Conservation (phyloP, 1,140 invertebrate genomes). For the Cotesia chilonis region DNA sequence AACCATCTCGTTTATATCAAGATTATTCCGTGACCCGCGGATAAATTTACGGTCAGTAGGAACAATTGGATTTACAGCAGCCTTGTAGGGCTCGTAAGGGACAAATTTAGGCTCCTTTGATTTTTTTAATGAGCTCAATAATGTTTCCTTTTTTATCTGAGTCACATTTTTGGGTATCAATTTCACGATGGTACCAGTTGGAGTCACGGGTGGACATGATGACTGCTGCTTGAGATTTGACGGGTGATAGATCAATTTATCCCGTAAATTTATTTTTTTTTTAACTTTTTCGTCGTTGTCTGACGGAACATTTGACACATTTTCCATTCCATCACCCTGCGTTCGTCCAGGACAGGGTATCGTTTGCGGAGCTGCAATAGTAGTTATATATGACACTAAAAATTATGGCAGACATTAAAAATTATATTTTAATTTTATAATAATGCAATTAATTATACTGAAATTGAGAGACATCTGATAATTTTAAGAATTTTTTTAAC, state of each 20-base stretch:
- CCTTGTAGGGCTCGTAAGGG: slow-evolving; percentile 89
- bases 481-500: too few relatives aligned
- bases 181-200: slow-evolving; percentile 64
- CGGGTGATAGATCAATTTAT: slow-evolving; percentile 64
- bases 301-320: slow-evolving; percentile 35
- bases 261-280: slow-evolving; percentile 54
- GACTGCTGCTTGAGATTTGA: slow-evolving; percentile 59
- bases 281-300: slow-evolving; percentile 44
- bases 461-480: too few relatives aligned
- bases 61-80: slow-evolving; percentile 81
- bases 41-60: slow-evolving; percentile 65
- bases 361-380: slow-evolving; percentile 45
- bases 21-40: slow-evolving; percentile 70
- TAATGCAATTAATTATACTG: too few relatives aligned
- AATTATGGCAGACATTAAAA: too few relatives aligned
- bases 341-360: slow-evolving; percentile 58
- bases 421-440: too few relatives aligned
- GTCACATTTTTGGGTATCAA: slow-evolving; percentile 58
- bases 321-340: slow-evolving; percentile 70
- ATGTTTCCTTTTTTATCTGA: slow-evolving; percentile 56
- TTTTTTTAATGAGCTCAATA: slow-evolving; percentile 61
- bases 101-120: slow-evolving; percentile 84
- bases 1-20: slow-evolving; percentile 75
- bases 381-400: not conserved
- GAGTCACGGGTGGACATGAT: slow-evolving; percentile 57